These are phyloP conservation scores for Phyllotreta striolata DNA, from an alignment of 2,888 invertebrate genomes.

Conservation along the genomic window DNA sequence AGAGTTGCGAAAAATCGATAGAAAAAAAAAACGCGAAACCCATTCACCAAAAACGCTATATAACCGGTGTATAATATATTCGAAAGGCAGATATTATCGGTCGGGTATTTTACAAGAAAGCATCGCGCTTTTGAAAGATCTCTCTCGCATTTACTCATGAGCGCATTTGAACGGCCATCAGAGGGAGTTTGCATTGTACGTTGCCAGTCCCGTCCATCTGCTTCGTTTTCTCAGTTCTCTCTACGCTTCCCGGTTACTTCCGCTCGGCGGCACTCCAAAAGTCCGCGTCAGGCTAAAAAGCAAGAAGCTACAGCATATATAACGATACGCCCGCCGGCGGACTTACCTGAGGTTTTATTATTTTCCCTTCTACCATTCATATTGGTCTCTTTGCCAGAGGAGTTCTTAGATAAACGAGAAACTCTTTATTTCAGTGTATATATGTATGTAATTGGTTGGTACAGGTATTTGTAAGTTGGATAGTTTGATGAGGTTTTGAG, in stretches of 20 bases:
- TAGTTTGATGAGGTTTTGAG: too few species aligned
- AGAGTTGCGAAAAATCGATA: constrained; percentile 3
- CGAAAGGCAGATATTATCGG: constrained; percentile 43
- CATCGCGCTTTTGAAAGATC: constrained; percentile 51
- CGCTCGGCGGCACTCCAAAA: constrained; percentile 51
- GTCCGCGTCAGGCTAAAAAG: constrained; percentile 52
- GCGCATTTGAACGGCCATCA: constrained; percentile 51
- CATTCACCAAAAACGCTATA: constrained; percentile 38
- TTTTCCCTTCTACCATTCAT: too few species aligned
- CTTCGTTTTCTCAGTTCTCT: constrained; percentile 43
- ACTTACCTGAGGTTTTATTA: constrained; percentile 13
- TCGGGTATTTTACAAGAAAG: constrained; percentile 47
- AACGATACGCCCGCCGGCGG: constrained; percentile 19
- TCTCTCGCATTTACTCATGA: constrained; percentile 54
- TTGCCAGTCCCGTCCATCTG: constrained; percentile 52
- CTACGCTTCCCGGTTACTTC: constrained; percentile 47
- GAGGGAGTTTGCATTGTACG: constrained; percentile 52
- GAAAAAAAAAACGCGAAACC: constrained; percentile 19
- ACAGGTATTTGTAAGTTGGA: too few species aligned
- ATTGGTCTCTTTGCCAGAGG: too few species aligned
- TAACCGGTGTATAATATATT: constrained; percentile 38
- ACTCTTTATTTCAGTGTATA: too few species aligned
- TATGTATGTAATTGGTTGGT: too few species aligned
- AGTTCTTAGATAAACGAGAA: too few species aligned
- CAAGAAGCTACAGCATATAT: constrained; percentile 47